Evolutionary conservation across 1,140 invertebrate genomes (phyloP).

Genomic region (Bombus waltoni): DNA sequence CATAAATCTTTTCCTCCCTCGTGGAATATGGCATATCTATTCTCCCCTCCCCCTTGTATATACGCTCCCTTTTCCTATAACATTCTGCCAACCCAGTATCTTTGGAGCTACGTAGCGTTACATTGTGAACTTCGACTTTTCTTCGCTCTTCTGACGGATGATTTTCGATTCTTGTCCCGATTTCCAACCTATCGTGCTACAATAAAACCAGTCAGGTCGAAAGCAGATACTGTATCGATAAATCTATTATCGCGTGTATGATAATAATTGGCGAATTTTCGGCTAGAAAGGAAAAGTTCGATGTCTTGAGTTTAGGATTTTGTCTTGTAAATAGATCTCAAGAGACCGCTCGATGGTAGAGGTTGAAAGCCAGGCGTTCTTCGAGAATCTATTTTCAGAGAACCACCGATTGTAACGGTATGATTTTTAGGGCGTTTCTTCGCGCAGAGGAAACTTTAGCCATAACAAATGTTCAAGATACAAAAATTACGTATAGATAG

Average conservation of each 20-base stretch:
- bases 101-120: slow-evolving; percentile 15
- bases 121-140: slow-evolving; percentile 13
- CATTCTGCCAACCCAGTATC: slow-evolving; percentile 23
- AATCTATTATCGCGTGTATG: neutral
- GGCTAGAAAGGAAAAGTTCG: neutral
- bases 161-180: slow-evolving; percentile 2
- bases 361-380: neutral
- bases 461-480: too few species aligned
- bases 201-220: neutral
- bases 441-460: too few species aligned
- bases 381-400: neutral
- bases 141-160: slow-evolving; percentile 5
- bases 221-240: neutral
- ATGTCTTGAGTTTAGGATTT: neutral
- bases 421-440: neutral
- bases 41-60: slow-evolving; percentile 27
- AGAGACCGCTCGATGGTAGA: neutral
- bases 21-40: slow-evolving; percentile 59
- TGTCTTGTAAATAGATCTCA: neutral
- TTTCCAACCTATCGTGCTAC: neutral
- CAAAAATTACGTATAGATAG: too few species aligned
- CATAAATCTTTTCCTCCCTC: slow-evolving; percentile 68
- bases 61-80: slow-evolving; percentile 33
- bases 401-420: neutral
- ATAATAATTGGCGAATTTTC: too few species aligned